phyloP scores from a whole-genome alignment of 2,797 vertebrate species.

The Chromis chromis region DNA sequence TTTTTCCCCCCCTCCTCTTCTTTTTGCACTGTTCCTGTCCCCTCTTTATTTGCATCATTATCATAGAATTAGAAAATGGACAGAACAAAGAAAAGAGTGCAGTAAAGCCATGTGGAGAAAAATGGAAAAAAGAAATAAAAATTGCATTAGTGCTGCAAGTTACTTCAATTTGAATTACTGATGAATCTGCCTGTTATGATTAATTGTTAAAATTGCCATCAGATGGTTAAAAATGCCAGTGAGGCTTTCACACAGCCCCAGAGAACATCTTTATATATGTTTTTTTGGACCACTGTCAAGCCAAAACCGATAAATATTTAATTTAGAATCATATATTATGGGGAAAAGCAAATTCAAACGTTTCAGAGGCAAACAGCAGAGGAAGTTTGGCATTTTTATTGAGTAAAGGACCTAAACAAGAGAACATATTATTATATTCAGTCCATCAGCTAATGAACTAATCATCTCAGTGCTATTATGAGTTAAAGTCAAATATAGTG shows the following conservation, averaged over 20 bases:
- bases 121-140: background rate
- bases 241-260: background rate
- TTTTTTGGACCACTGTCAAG: background rate
- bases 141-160: background rate
- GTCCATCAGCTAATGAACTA: background rate
- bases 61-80: conserved; percentile 22
- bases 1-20: background rate
- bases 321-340: background rate
- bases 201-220: background rate
- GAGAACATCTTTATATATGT: background rate
- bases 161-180: background rate
- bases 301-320: background rate
- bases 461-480: background rate
- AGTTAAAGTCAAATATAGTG: background rate
- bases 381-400: background rate
- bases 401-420: background rate
- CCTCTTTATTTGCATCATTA: conserved; percentile 44
- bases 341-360: background rate
- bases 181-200: background rate
- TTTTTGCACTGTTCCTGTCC: conserved; percentile 37
- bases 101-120: background rate
- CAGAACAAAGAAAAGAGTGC: conserved; percentile 17
- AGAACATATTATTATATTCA: background rate
- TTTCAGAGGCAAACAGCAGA: background rate
- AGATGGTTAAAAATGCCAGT: too few species aligned